phyloP scores from a whole-genome alignment of 2,797 vertebrate species.

The Masticophis lateralis region DNA sequence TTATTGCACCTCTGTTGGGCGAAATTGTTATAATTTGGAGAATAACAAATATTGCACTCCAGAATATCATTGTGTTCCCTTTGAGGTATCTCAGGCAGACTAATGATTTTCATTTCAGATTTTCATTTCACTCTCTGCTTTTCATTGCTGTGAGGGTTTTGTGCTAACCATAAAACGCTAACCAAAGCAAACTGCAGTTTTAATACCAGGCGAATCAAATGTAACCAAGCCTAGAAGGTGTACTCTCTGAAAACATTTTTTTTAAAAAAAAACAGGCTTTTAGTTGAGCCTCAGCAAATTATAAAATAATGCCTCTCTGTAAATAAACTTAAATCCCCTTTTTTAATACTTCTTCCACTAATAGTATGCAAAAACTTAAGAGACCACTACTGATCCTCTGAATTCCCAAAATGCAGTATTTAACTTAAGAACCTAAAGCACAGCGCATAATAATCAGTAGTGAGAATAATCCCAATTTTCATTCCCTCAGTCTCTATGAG shows the following conservation, averaged over 20 bases:
- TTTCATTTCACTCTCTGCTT: constrained; percentile 44
- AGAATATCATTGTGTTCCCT: constrained; percentile 37
- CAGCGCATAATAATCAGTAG: neutral
- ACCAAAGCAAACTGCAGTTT: constrained; percentile 45
- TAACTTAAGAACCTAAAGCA: neutral
- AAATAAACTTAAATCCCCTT: neutral
- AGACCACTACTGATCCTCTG: constrained; percentile 14
- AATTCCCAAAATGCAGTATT: neutral
- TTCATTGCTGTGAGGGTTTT: constrained; percentile 48
- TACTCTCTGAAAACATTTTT: constrained; percentile 28
- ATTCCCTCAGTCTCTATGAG: neutral
- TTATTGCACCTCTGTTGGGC: constrained; percentile 25
- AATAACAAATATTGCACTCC: constrained; percentile 33
- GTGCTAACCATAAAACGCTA: constrained; percentile 46
- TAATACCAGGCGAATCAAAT: constrained; percentile 40
- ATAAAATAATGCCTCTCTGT: constrained; percentile 24
- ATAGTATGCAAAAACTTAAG: neutral
- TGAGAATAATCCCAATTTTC: neutral
- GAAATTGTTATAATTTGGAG: constrained; percentile 44
- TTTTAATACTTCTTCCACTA: constrained; percentile 5
- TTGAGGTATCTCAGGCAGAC: constrained; percentile 44
- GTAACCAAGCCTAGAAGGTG: constrained; percentile 29
- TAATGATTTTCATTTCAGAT: constrained; percentile 55
- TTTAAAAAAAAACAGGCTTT: accelerated
- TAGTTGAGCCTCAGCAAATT: constrained; percentile 29